A percentile compares a stretch with the other conserved stretches of the same genome.
These are phyloP conservation scores for Crematogaster levior DNA, from an alignment of 2,888 invertebrate species.

Conservation along the genomic window DNA sequence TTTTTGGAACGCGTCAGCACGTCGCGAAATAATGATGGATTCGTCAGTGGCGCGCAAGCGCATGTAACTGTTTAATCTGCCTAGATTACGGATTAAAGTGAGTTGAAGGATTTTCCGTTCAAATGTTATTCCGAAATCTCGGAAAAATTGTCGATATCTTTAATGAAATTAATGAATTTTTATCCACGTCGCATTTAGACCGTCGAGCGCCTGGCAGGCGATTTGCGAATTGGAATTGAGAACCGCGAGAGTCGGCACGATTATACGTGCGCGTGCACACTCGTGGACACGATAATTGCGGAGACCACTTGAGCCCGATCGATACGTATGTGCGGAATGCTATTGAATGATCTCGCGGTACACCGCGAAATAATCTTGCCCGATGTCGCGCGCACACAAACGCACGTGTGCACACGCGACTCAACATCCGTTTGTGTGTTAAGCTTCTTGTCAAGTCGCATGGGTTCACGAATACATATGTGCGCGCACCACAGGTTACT, in stretches of 20 bases:
- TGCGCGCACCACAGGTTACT: slow-evolving; percentile 58
- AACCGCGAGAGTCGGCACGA: slow-evolving; percentile 16
- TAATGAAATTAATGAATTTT: neutral
- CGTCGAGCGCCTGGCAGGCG: neutral
- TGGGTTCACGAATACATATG: slow-evolving; percentile 40
- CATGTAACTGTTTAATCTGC: slow-evolving; percentile 3
- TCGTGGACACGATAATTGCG: slow-evolving; percentile 45
- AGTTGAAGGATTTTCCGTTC: neutral
- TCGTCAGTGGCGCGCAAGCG: neutral
- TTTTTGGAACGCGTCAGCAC: neutral
- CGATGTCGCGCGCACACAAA: slow-evolving; percentile 54
- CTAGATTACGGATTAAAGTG: neutral
- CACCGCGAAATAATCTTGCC: slow-evolving; percentile 49
- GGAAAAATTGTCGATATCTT: no score
- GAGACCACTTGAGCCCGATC: slow-evolving; percentile 35
- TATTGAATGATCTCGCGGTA: slow-evolving; percentile 50
- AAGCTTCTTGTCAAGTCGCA: slow-evolving; percentile 35
- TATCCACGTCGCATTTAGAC: no score
- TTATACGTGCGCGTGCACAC: slow-evolving; percentile 12
- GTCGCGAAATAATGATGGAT: neutral
- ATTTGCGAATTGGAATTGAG: slow-evolving; percentile 15
- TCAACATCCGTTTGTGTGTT: slow-evolving; percentile 6
- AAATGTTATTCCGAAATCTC: neutral
- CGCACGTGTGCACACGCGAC: slow-evolving; percentile 38
- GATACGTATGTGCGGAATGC: slow-evolving; percentile 42